Evolutionary conservation across 2,113 vertebrate species (phyloP).

Genomic region (Oostethus manadensis): DNA sequence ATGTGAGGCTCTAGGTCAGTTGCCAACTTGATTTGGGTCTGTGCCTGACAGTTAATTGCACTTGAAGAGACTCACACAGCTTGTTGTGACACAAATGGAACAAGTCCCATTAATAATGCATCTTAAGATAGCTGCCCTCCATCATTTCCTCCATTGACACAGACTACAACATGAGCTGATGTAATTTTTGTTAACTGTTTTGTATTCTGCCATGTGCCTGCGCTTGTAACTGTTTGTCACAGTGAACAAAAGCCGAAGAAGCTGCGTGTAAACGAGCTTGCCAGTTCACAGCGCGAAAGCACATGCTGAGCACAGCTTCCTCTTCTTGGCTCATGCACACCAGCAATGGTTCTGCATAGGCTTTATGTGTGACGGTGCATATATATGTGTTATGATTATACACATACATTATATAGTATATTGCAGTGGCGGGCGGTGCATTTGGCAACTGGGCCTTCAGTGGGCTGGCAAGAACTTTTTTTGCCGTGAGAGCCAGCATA

Average conservation of each 20-base stretch:
- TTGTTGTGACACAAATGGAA: slow-evolving; percentile 4
- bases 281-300: not conserved
- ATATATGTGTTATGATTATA: no score
- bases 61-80: not conserved
- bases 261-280: not conserved
- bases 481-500: no score
- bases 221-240: not conserved
- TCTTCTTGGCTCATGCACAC: not conserved
- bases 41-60: slow-evolving; percentile 4
- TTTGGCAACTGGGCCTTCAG: no score
- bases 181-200: not conserved
- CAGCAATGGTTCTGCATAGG: not conserved
- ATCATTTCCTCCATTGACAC: not conserved
- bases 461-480: no score
- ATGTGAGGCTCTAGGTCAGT: not conserved
- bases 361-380: not conserved
- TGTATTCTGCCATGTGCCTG: not conserved
- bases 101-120: slow-evolving; percentile 6
- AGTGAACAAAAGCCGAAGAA: not conserved
- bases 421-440: no score
- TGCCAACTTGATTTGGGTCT: not conserved
- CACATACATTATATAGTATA: no score
- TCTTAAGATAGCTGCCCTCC: not conserved
- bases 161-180: not conserved
- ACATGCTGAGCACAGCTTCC: not conserved